Conservation (phyloP, 2,797 vertebrate species). For the Sebastiscus albofasciatus region DNA sequence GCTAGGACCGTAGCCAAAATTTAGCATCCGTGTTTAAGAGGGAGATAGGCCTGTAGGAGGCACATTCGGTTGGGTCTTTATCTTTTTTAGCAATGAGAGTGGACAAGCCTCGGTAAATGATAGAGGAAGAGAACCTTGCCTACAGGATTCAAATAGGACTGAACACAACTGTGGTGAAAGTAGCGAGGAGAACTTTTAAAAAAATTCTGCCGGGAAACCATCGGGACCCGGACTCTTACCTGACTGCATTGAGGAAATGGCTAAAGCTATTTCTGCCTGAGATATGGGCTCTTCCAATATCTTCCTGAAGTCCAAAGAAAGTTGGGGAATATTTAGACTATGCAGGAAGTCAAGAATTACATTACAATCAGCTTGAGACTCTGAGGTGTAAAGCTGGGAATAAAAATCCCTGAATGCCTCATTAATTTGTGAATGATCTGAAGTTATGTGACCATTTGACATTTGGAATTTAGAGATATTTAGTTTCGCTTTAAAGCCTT, state of each 20-base stretch:
- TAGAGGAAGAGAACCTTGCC: neutral
- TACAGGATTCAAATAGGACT: neutral
- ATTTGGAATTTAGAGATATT: neutral
- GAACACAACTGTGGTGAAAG: neutral
- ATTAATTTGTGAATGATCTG: neutral
- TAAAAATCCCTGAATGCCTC: neutral
- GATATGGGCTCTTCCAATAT: neutral
- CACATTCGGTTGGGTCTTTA: neutral
- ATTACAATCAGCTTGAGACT: neutral
- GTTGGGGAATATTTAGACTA: neutral
- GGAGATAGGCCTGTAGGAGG: neutral
- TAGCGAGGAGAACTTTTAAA: neutral
- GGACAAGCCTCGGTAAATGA: neutral
- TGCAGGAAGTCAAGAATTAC: neutral
- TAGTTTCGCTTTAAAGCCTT: neutral
- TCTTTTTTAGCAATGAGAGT: neutral
- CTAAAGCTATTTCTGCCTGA: neutral
- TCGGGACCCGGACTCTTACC: neutral
- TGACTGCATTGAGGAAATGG: neutral
- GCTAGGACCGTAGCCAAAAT: neutral
- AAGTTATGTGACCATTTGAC: neutral
- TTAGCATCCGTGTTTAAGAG: neutral
- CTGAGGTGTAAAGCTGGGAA: neutral
- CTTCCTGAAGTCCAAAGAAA: no score
- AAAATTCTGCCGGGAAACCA: neutral